Base-by-base conservation (phyloP, 2,797 vertebrate genomes). In the Fundulus diaphanus region DNA sequence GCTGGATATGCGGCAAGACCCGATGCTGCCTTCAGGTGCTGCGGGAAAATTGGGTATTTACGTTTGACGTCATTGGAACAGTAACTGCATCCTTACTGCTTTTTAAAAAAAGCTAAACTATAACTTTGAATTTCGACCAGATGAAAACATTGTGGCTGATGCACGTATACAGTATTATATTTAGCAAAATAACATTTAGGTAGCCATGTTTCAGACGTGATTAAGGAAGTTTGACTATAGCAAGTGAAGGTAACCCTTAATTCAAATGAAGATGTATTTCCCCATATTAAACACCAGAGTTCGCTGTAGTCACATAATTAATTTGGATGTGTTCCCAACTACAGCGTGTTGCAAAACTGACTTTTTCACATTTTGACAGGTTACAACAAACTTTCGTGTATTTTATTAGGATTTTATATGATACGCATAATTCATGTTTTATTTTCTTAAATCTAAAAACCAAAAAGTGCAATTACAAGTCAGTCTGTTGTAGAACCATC, bases 1-100 rank as follows among this genome's bases (percentile, higher is more conserved):
- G 77, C 87, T 49, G 77, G 80, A 90, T 85, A 82, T 49, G 83
- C 78, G 84, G 87, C 83, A 78, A 66, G 71, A 88, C 77, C 48
- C 27, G 29, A 5, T 74, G 90, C 1, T 83, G 81, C 82, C 1
- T 93, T 92, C 72, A 85, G 0, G 68, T 3, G 40, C 88, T 42
- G n/a, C 51, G 13, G 80, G 68, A 76, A 54, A 65, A 56, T 22
- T 2, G 3, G 9, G 0, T 0, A 27, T 12, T 33, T 0, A 1
- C 9, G 5, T 27, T 54, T 5, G 6, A 65, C 40, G 4, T 6
- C 27, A 18, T 66, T n/a, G 1, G 42, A 44, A 27, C 9, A 61
- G n/a, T n/a, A n/a, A n/a, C 16, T 37, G 5, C 20, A 63, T 44
- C n/a, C 9, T n/a, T 40, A 11, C 22, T 61, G n/a, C 13, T 24